Percentiles rank a stretch among this genome's conserved stretches.
Evolutionary conservation across 2,888 invertebrate species (phyloP).

Genomic region (Diachrysia chrysitis): DNA sequence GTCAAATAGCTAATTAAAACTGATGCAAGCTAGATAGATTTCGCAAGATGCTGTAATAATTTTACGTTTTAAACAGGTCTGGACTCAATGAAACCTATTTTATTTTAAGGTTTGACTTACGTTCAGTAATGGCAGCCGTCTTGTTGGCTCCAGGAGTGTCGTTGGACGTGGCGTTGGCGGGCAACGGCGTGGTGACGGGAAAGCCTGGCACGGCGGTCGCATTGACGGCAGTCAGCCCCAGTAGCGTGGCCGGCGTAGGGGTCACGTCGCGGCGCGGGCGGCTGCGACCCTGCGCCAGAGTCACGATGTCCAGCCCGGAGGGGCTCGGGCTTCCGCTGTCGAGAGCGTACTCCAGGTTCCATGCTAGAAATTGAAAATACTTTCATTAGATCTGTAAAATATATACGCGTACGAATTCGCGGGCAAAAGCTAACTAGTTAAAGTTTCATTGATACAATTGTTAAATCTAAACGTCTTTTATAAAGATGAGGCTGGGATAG

Average conservation of each 20-base stretch:
- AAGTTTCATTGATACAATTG: no score
- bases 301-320: slow-evolving; percentile 51
- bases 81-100: not conserved
- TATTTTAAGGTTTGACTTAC: slow-evolving; percentile 52
- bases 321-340: slow-evolving; percentile 48
- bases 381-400: no score
- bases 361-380: slow-evolving; percentile 55
- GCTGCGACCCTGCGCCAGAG: slow-evolving; percentile 11
- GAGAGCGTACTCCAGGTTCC: slow-evolving; percentile 56
- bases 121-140: slow-evolving; percentile 42
- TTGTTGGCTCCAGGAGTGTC: slow-evolving; percentile 44
- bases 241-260: not conserved
- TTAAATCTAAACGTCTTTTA: no score
- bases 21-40: no score
- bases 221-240: not conserved
- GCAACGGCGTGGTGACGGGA: slow-evolving; percentile 5
- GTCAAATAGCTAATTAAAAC: no score
- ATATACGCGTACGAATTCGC: no score
- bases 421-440: no score
- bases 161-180: slow-evolving; percentile 14
- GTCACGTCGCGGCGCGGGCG: slow-evolving; percentile 51
- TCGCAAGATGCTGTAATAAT: no score
- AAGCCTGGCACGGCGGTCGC: not conserved
- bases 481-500: no score
- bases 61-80: no score